Percentiles rank a stretch among this genome's conserved stretches.
These are phyloP conservation scores for Microctenopoma steveboyesi DNA, from an alignment of 2,797 vertebrate species.

Conservation along the genomic window DNA sequence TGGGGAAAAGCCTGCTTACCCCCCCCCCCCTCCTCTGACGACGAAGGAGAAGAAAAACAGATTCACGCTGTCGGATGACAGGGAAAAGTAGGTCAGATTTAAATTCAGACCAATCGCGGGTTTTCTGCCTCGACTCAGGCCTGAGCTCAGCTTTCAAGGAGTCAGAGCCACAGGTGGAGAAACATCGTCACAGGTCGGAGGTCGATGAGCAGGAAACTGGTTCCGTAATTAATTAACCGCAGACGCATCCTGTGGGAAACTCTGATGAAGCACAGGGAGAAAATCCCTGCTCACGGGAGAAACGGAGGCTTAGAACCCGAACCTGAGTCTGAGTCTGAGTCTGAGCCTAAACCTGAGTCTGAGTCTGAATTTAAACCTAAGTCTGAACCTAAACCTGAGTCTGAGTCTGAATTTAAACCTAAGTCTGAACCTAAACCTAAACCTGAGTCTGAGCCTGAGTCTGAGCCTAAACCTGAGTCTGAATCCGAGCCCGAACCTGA, in stretches of 20 bases:
- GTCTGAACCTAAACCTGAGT: too few species aligned
- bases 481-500: too few species aligned
- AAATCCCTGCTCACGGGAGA: background rate
- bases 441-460: too few species aligned
- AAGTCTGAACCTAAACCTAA: too few species aligned
- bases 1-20: conserved; percentile 52
- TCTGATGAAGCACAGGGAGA: conserved; percentile 32
- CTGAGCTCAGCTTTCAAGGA: background rate
- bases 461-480: too few species aligned
- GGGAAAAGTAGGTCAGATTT: conserved; percentile 70
- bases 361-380: too few species aligned
- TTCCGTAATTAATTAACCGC: conserved; percentile 52
- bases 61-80: conserved; percentile 53
- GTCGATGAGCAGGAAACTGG: conserved; percentile 37
- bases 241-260: conserved; percentile 45
- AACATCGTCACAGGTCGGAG: conserved; percentile 55
- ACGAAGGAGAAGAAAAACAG: conserved; percentile 48
- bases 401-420: too few species aligned
- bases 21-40: conserved; percentile 1
- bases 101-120: conserved; percentile 48
- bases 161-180: conserved; percentile 23
- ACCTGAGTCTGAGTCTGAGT: background rate
- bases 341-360: too few species aligned
- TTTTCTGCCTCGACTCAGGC: conserved; percentile 2
- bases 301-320: too few species aligned